phyloP scores from a whole-genome alignment of 2,888 invertebrate species.

The Drepana falcataria region DNA sequence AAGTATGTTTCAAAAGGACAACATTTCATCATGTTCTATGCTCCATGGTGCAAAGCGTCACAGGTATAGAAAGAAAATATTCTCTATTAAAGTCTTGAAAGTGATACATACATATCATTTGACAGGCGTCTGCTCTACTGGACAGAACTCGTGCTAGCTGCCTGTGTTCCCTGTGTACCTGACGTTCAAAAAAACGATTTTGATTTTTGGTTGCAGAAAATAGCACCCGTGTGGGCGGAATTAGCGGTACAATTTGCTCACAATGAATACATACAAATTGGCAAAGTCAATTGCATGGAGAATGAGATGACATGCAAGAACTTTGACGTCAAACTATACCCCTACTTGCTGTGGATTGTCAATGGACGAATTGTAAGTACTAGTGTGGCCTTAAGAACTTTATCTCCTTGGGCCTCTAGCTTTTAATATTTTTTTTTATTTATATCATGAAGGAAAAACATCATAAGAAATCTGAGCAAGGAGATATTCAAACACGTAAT shows the following conservation, averaged over 20 bases:
- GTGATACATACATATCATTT: not conserved
- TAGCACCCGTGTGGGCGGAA: slow-evolving; percentile 92
- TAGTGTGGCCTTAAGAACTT: not conserved
- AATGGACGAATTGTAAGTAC: slow-evolving; percentile 87
- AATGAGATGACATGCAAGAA: slow-evolving; percentile 86
- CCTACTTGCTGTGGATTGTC: slow-evolving; percentile 91
- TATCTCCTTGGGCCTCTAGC: not conserved
- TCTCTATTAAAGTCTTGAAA: not conserved
- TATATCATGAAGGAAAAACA: too few species aligned
- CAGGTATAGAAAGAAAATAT: slow-evolving; percentile 71
- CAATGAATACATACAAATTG: slow-evolving; percentile 83
- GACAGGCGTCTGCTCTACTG: too few species aligned
- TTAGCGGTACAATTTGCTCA: slow-evolving; percentile 84
- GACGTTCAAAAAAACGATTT: too few species aligned
- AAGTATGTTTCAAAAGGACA: slow-evolving; percentile 85
- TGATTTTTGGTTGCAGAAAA: slow-evolving; percentile 64
- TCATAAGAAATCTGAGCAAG: too few species aligned
- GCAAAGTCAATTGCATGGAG: slow-evolving; percentile 91
- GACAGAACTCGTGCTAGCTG: too few species aligned
- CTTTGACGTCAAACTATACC: slow-evolving; percentile 92
- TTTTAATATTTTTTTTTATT: not conserved
- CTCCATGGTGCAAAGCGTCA: slow-evolving; percentile 95
- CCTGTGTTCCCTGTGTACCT: too few species aligned
- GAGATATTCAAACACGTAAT: too few species aligned
- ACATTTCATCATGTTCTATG: slow-evolving; percentile 94